Percentiles rank a stretch among this genome's conserved stretches.
phyloP scores from a whole-genome alignment of 2,888 invertebrate species.

The Aporophyla lueneburgensis region DNA sequence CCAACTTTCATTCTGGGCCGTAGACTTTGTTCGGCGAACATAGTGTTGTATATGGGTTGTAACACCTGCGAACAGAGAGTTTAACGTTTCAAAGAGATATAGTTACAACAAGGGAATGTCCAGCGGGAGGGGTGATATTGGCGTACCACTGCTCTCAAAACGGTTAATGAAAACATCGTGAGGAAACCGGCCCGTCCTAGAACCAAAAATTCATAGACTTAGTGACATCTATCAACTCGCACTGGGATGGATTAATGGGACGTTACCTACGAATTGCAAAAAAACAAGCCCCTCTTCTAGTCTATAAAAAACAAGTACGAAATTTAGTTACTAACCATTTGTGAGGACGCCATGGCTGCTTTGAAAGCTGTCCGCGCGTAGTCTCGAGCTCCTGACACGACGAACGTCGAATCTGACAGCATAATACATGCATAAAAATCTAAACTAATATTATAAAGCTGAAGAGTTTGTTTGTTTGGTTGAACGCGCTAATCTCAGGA shows the following conservation, averaged over 20 bases:
- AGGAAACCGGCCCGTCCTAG: no score
- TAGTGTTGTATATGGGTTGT: constrained; percentile 90
- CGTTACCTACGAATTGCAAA: no score
- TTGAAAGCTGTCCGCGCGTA: constrained; percentile 89
- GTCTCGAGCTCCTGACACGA: constrained; percentile 90
- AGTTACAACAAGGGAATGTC: neutral
- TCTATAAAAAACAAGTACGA: neutral
- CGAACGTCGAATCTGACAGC: constrained; percentile 89
- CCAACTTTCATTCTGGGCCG: constrained; percentile 87
- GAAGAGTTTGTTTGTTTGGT: no score
- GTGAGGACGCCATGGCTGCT: constrained; percentile 90
- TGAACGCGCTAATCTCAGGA: no score
- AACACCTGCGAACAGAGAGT: constrained; percentile 79
- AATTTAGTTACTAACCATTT: constrained; percentile 85
- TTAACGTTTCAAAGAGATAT: neutral
- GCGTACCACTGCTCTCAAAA: no score
- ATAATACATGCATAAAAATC: neutral
- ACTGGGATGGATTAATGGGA: no score
- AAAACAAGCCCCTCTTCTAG: neutral
- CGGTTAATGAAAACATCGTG: no score
- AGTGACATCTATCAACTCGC: no score
- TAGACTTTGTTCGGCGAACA: constrained; percentile 91
- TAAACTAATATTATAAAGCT: no score
- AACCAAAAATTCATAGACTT: no score
- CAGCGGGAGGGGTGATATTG: no score